Conservation (phyloP, 1,140 invertebrate genomes). For the Drosophila mayri region DNA sequence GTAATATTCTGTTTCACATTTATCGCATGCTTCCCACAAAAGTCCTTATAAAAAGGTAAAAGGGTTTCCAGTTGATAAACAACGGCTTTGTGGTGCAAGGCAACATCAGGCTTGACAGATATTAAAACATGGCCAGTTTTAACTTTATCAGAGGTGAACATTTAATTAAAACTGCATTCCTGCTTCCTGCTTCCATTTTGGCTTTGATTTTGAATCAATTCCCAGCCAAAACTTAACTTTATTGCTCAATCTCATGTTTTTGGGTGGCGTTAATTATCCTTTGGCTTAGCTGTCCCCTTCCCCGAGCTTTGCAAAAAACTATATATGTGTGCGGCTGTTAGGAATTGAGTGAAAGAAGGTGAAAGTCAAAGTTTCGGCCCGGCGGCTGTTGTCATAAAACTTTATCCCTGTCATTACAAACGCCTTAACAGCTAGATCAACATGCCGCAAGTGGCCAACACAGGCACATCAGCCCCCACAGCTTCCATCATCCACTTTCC, state of each 20-base stretch:
- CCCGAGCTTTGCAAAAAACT: neutral
- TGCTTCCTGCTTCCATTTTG: too few species aligned
- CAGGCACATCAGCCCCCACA: neutral
- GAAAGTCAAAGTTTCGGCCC: constrained; percentile 43
- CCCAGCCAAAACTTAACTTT: neutral
- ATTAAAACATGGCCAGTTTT: neutral
- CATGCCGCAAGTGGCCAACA: constrained; percentile 54
- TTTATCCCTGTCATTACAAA: constrained; percentile 66
- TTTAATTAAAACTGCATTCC: neutral
- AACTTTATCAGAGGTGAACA: too few species aligned
- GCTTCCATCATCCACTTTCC: neutral
- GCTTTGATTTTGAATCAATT: neutral
- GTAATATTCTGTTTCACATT: neutral
- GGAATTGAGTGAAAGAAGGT: constrained; percentile 21
- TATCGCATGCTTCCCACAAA: neutral
- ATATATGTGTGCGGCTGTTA: constrained; percentile 5
- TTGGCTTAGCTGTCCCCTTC: neutral
- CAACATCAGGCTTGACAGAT: neutral
- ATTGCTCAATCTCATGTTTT: neutral
- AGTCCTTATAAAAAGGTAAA: neutral
- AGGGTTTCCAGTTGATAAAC: neutral
- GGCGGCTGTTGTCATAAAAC: constrained; percentile 58
- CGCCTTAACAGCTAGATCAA: constrained; percentile 66
- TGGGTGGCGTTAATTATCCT: constrained; percentile 1
- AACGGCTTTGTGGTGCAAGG: neutral